Evolutionary conservation across 2,888 invertebrate genomes (phyloP), one percentile per base, ranked within the genome.

Genomic region (Exocentrus adspersus): DNA sequence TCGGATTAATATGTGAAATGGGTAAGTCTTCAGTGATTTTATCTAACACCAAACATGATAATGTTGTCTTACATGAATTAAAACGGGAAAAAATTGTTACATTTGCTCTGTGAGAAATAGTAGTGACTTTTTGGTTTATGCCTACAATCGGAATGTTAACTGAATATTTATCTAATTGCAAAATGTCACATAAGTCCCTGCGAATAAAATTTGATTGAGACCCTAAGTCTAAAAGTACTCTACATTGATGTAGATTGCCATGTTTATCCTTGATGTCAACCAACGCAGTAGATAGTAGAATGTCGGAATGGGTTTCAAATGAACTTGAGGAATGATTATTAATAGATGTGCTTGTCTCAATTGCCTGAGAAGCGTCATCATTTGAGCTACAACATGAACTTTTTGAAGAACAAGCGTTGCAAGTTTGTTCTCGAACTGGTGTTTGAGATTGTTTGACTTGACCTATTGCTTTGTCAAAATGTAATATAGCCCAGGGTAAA

Each of bases 21-120:
- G 46, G 46, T 10, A 46, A 46, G 7, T 46, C 21, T 20, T 46
- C 46, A 2, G 46, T 46, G 6, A 46, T 46, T 46, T 46, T 20
- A 10, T 46, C 46, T 12, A 19, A 46, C 2, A 46, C 46, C 2
- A 46, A 19, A 46, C 16, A 46, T 6, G 46, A 12, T 46, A 46
- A 46, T 5, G 6, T 20, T 3, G 21, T 46, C 1, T 10, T 19
- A 20, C 19, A 46, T 19, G 9, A n/a, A 12, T 46, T 46, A 12
- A 46, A 46, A 20, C 46, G 19, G 2, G 46, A 46, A 7, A 7
- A 2, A 16, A 46, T 46, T 19, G 21, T 46, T 21, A 21, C 46
- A 21, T 46, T 46, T 46, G 46, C 19, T 46, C 21, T 46, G 21
- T 46, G 46, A 7, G 46, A 46, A n/a, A 46, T 46, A 17, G 19